Evolutionary conservation across 1,140 invertebrate genomes (phyloP).

Genomic region (Harpegnathos saltator): DNA sequence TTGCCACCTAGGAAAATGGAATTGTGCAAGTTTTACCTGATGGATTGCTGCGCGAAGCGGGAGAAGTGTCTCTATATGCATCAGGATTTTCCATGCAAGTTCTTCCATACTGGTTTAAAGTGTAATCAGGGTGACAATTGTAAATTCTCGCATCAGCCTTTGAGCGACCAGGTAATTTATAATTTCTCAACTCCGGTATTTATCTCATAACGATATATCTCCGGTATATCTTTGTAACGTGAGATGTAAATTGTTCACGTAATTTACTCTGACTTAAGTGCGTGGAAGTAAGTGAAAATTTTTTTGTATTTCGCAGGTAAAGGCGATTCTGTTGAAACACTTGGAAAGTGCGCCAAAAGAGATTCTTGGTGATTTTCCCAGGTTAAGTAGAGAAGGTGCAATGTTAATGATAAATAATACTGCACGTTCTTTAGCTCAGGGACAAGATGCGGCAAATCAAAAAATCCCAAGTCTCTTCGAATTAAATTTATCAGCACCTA

Average conservation of each 20-base stretch:
- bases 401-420: constrained; percentile 90
- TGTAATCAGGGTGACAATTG: constrained; percentile 94
- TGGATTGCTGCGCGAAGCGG: constrained; percentile 97
- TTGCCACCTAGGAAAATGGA: constrained; percentile 95
- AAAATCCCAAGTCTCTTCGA: constrained; percentile 85
- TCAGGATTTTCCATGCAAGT: constrained; percentile 98
- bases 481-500: constrained; percentile 77
- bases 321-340: constrained; percentile 89
- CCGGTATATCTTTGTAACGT: constrained; percentile 88
- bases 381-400: constrained; percentile 92
- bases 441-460: constrained; percentile 76
- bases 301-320: constrained; percentile 77
- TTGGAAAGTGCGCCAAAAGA: constrained; percentile 96
- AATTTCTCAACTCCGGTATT: constrained; percentile 84
- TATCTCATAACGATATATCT: no score
- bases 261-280: neutral
- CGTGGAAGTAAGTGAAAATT: neutral
- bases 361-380: constrained; percentile 94
- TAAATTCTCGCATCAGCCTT: constrained; percentile 96
- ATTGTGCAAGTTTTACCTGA: constrained; percentile 98
- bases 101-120: constrained; percentile 96
- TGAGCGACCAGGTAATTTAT: constrained; percentile 88
- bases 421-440: constrained; percentile 88
- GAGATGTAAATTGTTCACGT: constrained; percentile 17
- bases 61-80: constrained; percentile 99